phyloP scores from a whole-genome alignment of 1,140 invertebrate genomes.

The Apis florea region DNA sequence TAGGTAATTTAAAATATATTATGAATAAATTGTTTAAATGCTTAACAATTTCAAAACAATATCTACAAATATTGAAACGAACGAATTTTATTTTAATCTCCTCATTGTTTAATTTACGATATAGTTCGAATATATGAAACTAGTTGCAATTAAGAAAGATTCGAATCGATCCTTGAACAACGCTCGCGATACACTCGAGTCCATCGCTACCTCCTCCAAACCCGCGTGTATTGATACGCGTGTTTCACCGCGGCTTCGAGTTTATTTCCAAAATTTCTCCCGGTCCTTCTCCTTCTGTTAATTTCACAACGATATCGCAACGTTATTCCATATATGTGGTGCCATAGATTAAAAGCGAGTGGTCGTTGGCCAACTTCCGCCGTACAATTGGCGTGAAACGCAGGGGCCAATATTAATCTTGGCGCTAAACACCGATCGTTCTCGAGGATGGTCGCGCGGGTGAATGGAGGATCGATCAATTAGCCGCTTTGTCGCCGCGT shows the following conservation, averaged over 20 bases:
- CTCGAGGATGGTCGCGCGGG: conserved; percentile 53
- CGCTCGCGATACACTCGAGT: no score
- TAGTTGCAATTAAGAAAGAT: no score
- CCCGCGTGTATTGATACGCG: no score
- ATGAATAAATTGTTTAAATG: no score
- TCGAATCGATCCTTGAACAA: no score
- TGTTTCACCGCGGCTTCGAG: background rate
- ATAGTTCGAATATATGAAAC: no score
- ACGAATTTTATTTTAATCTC: no score
- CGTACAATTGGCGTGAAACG: conserved; percentile 31
- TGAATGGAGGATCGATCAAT: conserved; percentile 63
- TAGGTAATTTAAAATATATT: no score
- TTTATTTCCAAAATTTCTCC: background rate
- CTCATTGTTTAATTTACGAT: no score
- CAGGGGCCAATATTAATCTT: conserved; percentile 40
- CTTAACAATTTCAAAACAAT: no score
- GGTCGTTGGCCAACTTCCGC: conserved; percentile 11
- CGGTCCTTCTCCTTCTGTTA: background rate
- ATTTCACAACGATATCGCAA: background rate
- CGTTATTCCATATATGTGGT: background rate
- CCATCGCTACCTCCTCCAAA: no score
- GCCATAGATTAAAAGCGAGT: background rate
- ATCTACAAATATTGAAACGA: no score
- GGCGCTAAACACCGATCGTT: conserved; percentile 9
- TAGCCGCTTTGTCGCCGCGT: conserved; percentile 61